phyloP scores from a whole-genome alignment of 2,797 vertebrate species.

The Catharus ustulatus region DNA sequence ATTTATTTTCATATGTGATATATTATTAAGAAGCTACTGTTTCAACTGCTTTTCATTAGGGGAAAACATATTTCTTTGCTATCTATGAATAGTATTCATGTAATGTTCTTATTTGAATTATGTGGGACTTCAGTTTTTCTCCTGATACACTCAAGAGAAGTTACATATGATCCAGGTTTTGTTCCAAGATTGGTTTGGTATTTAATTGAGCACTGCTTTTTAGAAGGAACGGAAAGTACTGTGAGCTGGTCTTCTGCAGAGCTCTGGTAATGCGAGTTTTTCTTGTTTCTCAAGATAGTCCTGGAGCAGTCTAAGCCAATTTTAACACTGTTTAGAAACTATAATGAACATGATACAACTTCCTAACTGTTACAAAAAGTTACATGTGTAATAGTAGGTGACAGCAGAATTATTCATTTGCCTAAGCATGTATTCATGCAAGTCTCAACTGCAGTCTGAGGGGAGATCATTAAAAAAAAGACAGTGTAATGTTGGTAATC shows the following conservation, averaged over 20 bases:
- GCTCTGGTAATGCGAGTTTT: slow-evolving; percentile 33
- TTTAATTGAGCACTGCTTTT: background rate
- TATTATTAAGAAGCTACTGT: background rate
- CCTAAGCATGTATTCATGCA: background rate
- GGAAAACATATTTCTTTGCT: background rate
- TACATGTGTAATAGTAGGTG: slow-evolving; percentile 26
- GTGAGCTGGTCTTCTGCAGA: background rate
- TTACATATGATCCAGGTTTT: background rate
- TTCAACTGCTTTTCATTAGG: background rate
- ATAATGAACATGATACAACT: slow-evolving; percentile 25
- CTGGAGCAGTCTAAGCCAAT: slow-evolving; percentile 8
- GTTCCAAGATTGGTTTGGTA: background rate
- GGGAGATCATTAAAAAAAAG: background rate
- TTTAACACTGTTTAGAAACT: slow-evolving; percentile 55
- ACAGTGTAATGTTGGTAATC: background rate
- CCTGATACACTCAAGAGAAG: background rate
- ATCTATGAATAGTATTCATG: background rate
- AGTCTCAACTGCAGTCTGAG: slow-evolving; percentile 4
- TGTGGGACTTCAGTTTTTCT: background rate
- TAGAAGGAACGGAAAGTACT: background rate
- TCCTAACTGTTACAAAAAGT: slow-evolving; percentile 60
- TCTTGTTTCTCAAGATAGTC: slow-evolving; percentile 60
- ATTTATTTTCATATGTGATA: background rate
- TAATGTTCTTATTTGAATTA: background rate
- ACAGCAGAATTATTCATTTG: slow-evolving; percentile 15